A percentile compares a stretch with the other conserved stretches of the same genome.
These are phyloP conservation scores for Bombus sylvicola DNA, from an alignment of 1,140 invertebrate genomes.

Conservation along the genomic window DNA sequence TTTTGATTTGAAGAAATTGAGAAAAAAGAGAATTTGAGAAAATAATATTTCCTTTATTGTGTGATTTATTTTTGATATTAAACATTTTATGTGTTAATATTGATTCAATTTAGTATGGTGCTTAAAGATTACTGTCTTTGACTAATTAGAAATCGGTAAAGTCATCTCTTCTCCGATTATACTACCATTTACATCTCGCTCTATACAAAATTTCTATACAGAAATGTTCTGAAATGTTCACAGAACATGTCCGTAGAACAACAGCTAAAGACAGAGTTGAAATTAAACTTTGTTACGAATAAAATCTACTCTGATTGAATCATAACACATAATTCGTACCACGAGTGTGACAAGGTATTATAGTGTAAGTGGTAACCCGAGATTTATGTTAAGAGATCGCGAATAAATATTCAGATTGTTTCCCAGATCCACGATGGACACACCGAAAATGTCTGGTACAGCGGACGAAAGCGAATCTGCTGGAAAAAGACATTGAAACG, in stretches of 20 bases:
- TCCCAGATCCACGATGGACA: too few species aligned
- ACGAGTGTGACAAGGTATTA: background rate
- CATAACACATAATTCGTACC: background rate
- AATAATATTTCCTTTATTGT: background rate
- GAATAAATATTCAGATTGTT: conserved; percentile 24
- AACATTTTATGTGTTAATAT: too few species aligned
- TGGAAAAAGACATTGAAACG: background rate
- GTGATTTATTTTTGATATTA: too few species aligned
- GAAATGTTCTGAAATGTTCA: too few species aligned
- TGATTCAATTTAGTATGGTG: too few species aligned
- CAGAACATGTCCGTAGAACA: background rate
- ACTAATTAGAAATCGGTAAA: too few species aligned
- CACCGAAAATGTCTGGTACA: background rate
- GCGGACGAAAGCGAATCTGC: background rate
- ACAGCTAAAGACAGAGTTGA: background rate
- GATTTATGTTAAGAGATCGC: conserved; percentile 34
- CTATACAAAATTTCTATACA: background rate
- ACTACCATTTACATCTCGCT: background rate
- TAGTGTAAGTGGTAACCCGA: background rate
- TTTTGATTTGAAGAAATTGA: too few species aligned
- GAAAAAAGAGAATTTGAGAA: too few species aligned
- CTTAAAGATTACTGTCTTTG: too few species aligned
- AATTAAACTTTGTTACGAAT: background rate
- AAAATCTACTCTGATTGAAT: background rate
- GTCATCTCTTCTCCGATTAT: background rate